Evolutionary conservation across 2,888 invertebrate species (phyloP).

Genomic region (Pseudolycoriella hygida): DNA sequence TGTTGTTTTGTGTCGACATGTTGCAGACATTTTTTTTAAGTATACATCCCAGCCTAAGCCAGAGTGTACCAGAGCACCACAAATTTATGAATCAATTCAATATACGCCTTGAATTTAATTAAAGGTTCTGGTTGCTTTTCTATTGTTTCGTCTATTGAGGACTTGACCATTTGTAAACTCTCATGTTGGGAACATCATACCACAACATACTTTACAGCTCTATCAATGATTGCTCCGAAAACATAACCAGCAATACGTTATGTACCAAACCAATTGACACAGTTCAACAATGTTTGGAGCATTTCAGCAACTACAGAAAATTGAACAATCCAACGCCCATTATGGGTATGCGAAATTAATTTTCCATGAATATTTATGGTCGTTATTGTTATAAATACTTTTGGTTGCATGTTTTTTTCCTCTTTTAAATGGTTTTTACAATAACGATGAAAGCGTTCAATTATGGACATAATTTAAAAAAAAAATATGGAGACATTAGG

Average conservation of each 20-base stretch:
- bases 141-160: too few relatives aligned
- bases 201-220: neutral
- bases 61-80: too few relatives aligned
- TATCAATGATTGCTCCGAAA: neutral
- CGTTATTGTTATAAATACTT: neutral
- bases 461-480: neutral
- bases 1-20: too few relatives aligned
- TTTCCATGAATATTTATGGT: neutral
- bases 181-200: too few relatives aligned
- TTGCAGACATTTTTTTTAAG: too few relatives aligned
- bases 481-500: neutral
- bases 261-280: slow-evolving; percentile 84
- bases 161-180: too few relatives aligned
- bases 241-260: slow-evolving; percentile 35
- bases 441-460: neutral
- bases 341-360: neutral
- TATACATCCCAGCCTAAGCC: too few relatives aligned
- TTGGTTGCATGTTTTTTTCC: neutral
- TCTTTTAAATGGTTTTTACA: neutral
- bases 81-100: too few relatives aligned
- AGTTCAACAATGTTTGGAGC: slow-evolving; percentile 84
- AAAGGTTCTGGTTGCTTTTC: too few relatives aligned
- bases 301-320: slow-evolving; percentile 78
- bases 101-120: too few relatives aligned
- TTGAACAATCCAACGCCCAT: slow-evolving; percentile 28